Evolutionary conservation across 2,888 invertebrate species (phyloP).

Genomic region (Hoplodrina blanda): DNA sequence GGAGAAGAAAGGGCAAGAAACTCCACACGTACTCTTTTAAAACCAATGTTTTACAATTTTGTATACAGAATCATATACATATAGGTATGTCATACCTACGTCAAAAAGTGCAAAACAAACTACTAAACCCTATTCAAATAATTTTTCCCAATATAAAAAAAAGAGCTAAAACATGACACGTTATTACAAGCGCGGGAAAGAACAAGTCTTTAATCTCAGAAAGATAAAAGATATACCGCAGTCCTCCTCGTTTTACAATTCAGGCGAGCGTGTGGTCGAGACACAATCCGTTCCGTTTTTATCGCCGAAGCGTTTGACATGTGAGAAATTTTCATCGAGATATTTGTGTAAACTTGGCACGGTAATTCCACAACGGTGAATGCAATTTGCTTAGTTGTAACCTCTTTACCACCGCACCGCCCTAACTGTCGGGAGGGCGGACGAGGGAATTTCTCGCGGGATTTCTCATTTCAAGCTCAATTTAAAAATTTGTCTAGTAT

Average conservation of each 20-base stretch:
- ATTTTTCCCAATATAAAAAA: background rate
- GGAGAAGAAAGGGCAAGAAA: too few relatives aligned
- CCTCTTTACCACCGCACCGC: constrained; percentile 78
- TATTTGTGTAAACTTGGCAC: constrained; percentile 72
- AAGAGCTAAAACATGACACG: background rate
- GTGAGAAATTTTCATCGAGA: constrained; percentile 62
- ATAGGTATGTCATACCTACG: too few relatives aligned
- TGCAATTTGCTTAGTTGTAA: constrained; percentile 86
- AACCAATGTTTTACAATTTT: too few relatives aligned
- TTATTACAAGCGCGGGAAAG: constrained; percentile 1
- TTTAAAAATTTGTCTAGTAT: constrained; percentile 80
- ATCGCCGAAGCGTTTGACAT: constrained; percentile 62
- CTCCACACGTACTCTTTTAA: too few relatives aligned
- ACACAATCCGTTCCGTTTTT: constrained; percentile 53
- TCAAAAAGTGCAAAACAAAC: too few relatives aligned
- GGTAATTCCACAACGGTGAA: constrained; percentile 74
- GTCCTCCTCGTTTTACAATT: constrained; percentile 42
- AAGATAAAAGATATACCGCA: constrained; percentile 31
- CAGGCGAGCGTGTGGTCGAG: constrained; percentile 44
- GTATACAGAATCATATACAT: too few relatives aligned
- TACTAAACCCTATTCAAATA: too few relatives aligned
- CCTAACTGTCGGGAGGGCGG: constrained; percentile 67
- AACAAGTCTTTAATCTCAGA: constrained; percentile 33
- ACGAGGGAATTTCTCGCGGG: constrained; percentile 75
- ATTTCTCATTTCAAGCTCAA: constrained; percentile 87